Base-by-base conservation (phyloP, 2,797 vertebrate species). In the Fistularia commersonii region DNA sequence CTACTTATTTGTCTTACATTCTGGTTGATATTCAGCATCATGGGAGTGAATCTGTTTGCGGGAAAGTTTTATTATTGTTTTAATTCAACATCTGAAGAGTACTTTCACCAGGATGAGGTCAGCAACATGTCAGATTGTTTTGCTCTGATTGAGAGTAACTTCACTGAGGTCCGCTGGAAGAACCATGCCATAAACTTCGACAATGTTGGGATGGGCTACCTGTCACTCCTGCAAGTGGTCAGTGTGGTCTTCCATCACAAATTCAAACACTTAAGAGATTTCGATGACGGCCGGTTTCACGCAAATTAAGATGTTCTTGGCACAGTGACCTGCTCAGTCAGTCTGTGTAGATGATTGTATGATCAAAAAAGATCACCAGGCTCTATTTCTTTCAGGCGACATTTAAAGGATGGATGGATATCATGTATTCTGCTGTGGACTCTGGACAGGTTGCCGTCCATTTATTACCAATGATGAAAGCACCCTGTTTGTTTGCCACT, bases 21-120 rank as follows among this genome's bases (percentile, higher is more conserved):
- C 87, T 99, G 96, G 95, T 84, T 98, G 48, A 96, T 98, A 82
- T 98, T 98, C 88, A 94, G 94, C 77, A 97, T 98, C 71, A 96
- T 97, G 94, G 96, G 96, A 0, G 96, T 98, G 48, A 96, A 97
- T 69, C 73, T 99, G 54, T 99, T 99, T 6, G 95, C 95, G 0
- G 96, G 96, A 41, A 99, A 97, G 84, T 98, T 91, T 82, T 93
- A 90, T 76, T 80, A 87, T 14, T 99, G 96, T 43, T 50, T 90
- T 44, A 98, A 99, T 48, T 84, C 82, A 51, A 97, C 96, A 6
- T 82, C 92, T 0, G 88, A 83, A 0, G 87, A 90, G 3, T 0
- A 12, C 0, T 91, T 96, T 0, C 6, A 5, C 0, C 4, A 61
- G 9, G 43, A 66, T 0, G 7, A 32, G 0, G 88, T 96, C 66